A percentile compares a stretch with the other conserved stretches of the same genome.
Evolutionary conservation across 1,140 invertebrate species (phyloP).

Genomic region (Pogonomyrmex californicus): DNA sequence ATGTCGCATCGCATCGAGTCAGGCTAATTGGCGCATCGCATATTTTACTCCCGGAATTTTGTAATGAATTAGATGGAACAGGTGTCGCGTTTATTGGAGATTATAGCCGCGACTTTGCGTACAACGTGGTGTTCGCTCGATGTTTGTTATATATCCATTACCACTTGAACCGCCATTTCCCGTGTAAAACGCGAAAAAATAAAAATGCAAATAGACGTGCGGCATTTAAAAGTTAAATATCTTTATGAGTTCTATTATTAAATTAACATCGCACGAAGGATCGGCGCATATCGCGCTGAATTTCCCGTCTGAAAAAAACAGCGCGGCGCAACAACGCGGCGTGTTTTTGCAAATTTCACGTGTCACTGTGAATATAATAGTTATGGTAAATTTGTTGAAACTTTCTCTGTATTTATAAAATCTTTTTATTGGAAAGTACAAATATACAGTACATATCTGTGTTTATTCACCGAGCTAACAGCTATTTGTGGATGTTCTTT

Average conservation of each 20-base stretch:
- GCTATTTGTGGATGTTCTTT: conserved; percentile 30
- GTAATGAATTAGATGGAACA: background rate
- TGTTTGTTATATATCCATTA: conserved; percentile 16
- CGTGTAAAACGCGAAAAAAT: background rate
- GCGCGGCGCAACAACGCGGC: background rate
- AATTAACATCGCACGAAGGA: conserved; percentile 33
- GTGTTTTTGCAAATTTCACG: conserved; percentile 16
- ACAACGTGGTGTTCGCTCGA: background rate
- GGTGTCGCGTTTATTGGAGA: conserved; percentile 1
- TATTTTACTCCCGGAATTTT: background rate
- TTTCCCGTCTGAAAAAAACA: conserved; percentile 19
- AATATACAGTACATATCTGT: background rate
- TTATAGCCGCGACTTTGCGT: background rate
- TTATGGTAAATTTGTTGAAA: conserved; percentile 31
- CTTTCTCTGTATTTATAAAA: conserved; percentile 44
- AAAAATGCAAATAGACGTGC: background rate
- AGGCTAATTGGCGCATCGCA: background rate
- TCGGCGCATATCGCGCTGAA: conserved; percentile 5
- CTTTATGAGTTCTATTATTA: conserved; percentile 20
- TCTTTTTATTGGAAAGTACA: conserved; percentile 43
- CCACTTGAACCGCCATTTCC: background rate
- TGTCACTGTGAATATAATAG: background rate
- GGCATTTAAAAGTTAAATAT: conserved; percentile 52
- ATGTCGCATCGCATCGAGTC: background rate
- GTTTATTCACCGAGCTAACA: conserved; percentile 21